Evolutionary conservation across 92 coral and sea anemone genomes (phyloP), one percentile per base, ranked within the genome.

Genomic region (Epizoanthus rinbou): DNA sequence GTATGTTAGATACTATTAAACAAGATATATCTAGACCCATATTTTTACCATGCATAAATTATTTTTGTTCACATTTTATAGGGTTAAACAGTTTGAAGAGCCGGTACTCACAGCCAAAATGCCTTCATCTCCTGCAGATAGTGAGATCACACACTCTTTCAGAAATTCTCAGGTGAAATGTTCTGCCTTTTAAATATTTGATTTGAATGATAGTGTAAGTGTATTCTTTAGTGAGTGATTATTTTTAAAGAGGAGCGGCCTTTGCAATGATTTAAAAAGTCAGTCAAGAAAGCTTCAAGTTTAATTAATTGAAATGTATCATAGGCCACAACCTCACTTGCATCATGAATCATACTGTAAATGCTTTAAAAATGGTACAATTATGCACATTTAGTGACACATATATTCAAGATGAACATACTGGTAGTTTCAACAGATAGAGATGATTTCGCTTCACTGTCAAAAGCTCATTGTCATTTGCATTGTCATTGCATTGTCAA

Each of bases 11-110:
- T 47, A 10, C 0, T 47, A 47, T 47, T 47, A 43, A 19, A 16
- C n/a, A 23, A 8, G 21, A 8, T 59, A 17, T 59, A 19, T n/a
- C 24, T 41, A 18, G 9, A 23, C 10, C 37, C 6, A 0, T 19
- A 0, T 21, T 5, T 72, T 72, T 47, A 37, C 43, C 5, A 0
- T 37, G 43, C 43, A 37, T 37, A 9, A 53, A 47, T 3, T 9
- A 8, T 73, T 17, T 53, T 74, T 47, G 37, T 74, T 52, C 35
- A 8, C 37, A 25, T 28, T 25, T 10, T 28, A 8, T 16, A 75
- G 80, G 80, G 80, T 75, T 18, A 75, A 43, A 52, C 80, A 75
- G 64, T 75, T 75, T 75, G 80, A 75, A 43, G n/a, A 57, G 52
- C 56, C 80, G 0, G 43, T 37, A 33, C 33, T 47, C 11, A 33